Base-by-base conservation (phyloP, 2,888 invertebrate species). In the Acleris sparsana region DNA sequence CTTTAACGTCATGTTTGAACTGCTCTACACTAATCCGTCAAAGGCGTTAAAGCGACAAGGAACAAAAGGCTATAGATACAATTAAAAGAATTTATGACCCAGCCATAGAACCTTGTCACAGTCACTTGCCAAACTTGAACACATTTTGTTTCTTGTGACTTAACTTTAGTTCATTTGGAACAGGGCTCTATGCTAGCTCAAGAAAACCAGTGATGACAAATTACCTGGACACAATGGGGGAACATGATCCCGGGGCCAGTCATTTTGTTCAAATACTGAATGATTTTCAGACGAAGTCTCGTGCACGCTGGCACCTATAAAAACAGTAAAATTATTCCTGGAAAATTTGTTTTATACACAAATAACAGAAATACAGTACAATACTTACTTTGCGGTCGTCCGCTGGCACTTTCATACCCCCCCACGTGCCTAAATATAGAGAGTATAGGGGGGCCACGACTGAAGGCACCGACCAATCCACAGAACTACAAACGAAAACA, bases 161-260 rank as follows among this genome's bases (percentile, higher is more conserved):
- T 29, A 29, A 3, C 13, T 1, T 13, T 39, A 39, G 4, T 13
- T 13, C 4, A 39, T 39, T n/a, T 39, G 13, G 13, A 5, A 13
- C 39, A 39, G 11, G 39, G 39, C 13, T 39, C 39, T 13, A 39
- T 39, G 39, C 7, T 39, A 9, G 13, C 39, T 39, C 33, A 33
- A 39, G 4, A 13, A 13, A 39, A 13, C 9, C 39, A 11, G 13
- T 39, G 13, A 13, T 39, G 39, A 4, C 3, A 39, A n/a, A n/a
- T n/a, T 6, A 96, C 95, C 93, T 97, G 97, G 66, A 98, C 96
- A 72, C 96, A 96, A 61, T 95, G 95, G 7, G 97, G 97, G 68
- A 96, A 95, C 79, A 95, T 94, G 64, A 96, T 95, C 2, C 95
- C 96, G 13, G 94, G 92, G 51, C 95, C 95, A 0, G 94, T 95